A percentile compares a stretch with the other conserved stretches of the same genome.
phyloP scores from a whole-genome alignment of 2,888 invertebrate species.

The Chloroclysta siterata region DNA sequence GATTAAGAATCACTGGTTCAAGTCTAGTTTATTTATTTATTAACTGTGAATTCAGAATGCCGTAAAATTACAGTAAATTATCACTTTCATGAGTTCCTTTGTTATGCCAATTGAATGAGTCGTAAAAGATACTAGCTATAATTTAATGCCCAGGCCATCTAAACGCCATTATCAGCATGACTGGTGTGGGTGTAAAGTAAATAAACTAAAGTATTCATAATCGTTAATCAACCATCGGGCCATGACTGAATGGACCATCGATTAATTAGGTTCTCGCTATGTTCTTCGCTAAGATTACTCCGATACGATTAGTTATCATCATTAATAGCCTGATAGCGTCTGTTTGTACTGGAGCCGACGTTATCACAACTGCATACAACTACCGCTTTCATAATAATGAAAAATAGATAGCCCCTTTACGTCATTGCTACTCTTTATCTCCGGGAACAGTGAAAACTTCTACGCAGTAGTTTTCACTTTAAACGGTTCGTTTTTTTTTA shows the following conservation, averaged over 20 bases:
- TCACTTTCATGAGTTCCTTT: slow-evolving; percentile 7
- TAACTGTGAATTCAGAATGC: not conserved
- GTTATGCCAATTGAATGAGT: slow-evolving; percentile 23
- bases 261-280: slow-evolving; percentile 43
- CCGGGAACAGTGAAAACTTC: slow-evolving; percentile 10
- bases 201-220: slow-evolving; percentile 27
- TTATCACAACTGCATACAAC: slow-evolving; percentile 38
- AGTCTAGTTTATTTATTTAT: no score
- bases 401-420: slow-evolving; percentile 35
- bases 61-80: slow-evolving; percentile 7
- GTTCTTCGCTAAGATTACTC: slow-evolving; percentile 32
- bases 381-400: slow-evolving; percentile 36
- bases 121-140: slow-evolving; percentile 30
- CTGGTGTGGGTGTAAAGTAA: slow-evolving; percentile 27
- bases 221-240: slow-evolving; percentile 47
- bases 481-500: not conserved
- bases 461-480: slow-evolving; percentile 1
- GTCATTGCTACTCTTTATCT: slow-evolving; percentile 28
- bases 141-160: slow-evolving; percentile 33
- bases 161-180: slow-evolving; percentile 36
- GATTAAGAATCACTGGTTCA: not conserved
- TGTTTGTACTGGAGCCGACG: slow-evolving; percentile 40
- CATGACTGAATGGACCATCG: slow-evolving; percentile 47
- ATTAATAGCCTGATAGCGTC: slow-evolving; percentile 51
- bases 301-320: slow-evolving; percentile 38